phyloP scores from a whole-genome alignment of 2,888 invertebrate species.

The Drosophila cognata region DNA sequence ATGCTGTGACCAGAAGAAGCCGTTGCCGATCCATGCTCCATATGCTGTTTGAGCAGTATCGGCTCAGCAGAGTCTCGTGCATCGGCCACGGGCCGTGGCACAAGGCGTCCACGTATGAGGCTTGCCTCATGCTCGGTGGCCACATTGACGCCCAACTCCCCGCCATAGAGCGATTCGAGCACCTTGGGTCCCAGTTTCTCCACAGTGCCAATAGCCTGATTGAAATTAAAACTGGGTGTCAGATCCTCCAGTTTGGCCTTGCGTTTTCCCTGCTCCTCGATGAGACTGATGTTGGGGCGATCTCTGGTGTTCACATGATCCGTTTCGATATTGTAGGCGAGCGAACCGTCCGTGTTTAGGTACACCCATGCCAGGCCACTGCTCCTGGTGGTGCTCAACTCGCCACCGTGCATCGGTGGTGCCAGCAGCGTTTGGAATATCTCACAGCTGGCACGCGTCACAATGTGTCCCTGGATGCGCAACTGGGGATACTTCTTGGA shows the following conservation, averaged over 20 bases:
- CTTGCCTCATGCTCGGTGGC: constrained; percentile 87
- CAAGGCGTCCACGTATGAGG: constrained; percentile 89
- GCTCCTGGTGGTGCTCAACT: constrained; percentile 85
- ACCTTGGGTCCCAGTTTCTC: constrained; percentile 92
- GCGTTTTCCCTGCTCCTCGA: constrained; percentile 90
- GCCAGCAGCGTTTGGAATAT: constrained; percentile 90
- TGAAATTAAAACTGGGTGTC: constrained; percentile 87
- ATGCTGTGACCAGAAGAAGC: constrained; percentile 85
- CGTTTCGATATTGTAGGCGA: constrained; percentile 91
- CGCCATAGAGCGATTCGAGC: constrained; percentile 92
- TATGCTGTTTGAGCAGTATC: constrained; percentile 87
- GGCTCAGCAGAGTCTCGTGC: constrained; percentile 90
- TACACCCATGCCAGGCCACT: constrained; percentile 92
- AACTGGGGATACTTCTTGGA: constrained; percentile 89
- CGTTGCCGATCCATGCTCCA: constrained; percentile 36
- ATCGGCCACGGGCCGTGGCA: constrained; percentile 90
- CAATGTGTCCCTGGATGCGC: constrained; percentile 89
- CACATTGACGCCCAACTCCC: constrained; percentile 92
- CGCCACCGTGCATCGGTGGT: constrained; percentile 85
- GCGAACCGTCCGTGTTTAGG: constrained; percentile 91
- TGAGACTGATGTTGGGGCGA: constrained; percentile 89
- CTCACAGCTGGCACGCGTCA: constrained; percentile 92
- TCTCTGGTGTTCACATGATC: constrained; percentile 87
- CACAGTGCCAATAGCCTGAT: constrained; percentile 90
- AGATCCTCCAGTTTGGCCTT: constrained; percentile 91